Base-by-base conservation (phyloP, 2,888 invertebrate genomes). In the Hirtodrosophila duncani region DNA sequence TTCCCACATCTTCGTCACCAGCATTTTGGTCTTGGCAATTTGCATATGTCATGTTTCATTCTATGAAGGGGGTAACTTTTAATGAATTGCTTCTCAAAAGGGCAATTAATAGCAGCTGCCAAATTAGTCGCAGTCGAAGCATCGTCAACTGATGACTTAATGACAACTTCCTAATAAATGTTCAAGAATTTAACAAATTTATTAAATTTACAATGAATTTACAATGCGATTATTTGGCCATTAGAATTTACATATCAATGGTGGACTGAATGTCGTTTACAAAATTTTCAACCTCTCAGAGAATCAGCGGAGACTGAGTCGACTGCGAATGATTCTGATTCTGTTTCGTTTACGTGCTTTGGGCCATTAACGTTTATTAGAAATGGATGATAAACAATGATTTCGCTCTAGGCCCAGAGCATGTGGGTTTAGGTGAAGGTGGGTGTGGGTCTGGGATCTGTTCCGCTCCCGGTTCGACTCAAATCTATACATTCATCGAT, bases 151-250 rank as follows among this genome's bases (percentile, higher is more conserved):
- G 72, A 72, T 60, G 79, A 56, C 79, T 72, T 72, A 72, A 72
- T 72, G 79, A 75, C 78, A 70, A 72, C 72, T 78, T 70, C 67
- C 70, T 78, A 74, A 75, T 67, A 60, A 66, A 62, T 59, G 55
- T 63, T 51, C 20, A 39, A 60, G 59, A 69, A 69, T 53, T 48
- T 53, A 74, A 75, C 70, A 63, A 70, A 72, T 72, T 75, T 79
- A 72, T 72, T 70, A 62, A 64, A 58, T 56, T 70, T 74, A 72
- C 75, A 70, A 59, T 66, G 34, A 20, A 45, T 62, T 62, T 75
- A 67, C 43, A n/a, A 59, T 51, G 62, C 60, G 67, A 75, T 79
- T 75, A 79, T 79, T 79, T 67, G 64, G 53, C 75, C 53, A 79
- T 79, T 53, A 56, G 48, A 44, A 72, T 72, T 72, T 64, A 57